Evolutionary conservation across 2,797 vertebrate species (phyloP).

Genomic region (Falco cherrug): DNA sequence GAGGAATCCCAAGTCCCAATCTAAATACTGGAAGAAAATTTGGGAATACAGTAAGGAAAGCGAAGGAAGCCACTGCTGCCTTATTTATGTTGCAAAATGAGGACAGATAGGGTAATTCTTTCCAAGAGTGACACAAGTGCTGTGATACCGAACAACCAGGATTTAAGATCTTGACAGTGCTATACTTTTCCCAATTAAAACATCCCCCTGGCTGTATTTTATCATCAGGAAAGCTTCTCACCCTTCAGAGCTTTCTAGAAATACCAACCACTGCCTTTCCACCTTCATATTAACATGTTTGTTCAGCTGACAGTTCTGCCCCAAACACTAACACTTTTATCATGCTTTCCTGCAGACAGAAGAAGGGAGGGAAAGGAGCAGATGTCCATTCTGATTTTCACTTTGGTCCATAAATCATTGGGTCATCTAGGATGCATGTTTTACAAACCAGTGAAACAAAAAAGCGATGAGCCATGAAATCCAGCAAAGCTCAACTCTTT

Average conservation of each 20-base stretch:
- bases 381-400: background rate
- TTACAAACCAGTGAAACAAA: background rate
- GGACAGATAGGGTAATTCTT: background rate
- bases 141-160: background rate
- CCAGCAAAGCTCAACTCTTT: background rate
- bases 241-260: background rate
- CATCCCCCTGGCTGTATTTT: background rate
- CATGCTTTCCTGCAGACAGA: background rate
- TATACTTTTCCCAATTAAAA: background rate
- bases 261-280: background rate
- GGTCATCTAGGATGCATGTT: background rate
- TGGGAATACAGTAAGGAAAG: background rate
- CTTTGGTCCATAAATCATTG: background rate
- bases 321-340: background rate
- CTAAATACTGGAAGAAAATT: background rate
- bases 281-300: background rate
- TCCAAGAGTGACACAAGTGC: background rate
- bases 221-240: background rate
- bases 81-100: background rate
- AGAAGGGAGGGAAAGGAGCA: background rate
- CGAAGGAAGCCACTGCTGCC: background rate
- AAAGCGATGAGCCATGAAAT: background rate
- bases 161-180: background rate
- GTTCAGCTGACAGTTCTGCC: background rate
- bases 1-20: background rate